Base-by-base conservation (phyloP, 2,113 vertebrate species). In the Clarias gariepinus region DNA sequence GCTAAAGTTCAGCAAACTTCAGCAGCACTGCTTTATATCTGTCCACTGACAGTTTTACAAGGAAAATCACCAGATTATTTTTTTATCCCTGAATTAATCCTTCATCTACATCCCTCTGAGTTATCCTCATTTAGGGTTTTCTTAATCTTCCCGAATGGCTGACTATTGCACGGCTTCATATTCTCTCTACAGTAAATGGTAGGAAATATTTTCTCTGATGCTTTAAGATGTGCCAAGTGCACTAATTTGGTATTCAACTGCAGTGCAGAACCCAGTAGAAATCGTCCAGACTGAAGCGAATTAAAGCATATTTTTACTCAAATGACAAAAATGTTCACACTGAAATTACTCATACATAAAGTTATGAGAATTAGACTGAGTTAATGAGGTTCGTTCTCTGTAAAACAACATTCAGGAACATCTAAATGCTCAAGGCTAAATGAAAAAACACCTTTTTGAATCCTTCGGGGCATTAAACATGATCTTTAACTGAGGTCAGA, bases 71-170 rank as follows among this genome's bases (percentile, higher is more conserved):
- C 7, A 16, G 4, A 2, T 33, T 69, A 15, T 33, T 69, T 33
- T 68, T 33, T 58, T 18, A 58, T 58, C 36, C 33, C 69, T 4
- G 3, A 8, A 76, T 9, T 47, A 74, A 74, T 52, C 71, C 11
- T 76, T 76, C 71, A 52, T 23, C 8, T 76, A 25, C 13, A 52
- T 4, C 71, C 71, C 41, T 41, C 41, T 25, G 52, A 52, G 10
- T 52, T 76, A 21, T 21, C 71, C 71, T 76, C 36, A 52, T 0
- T 2, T 76, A 25, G 71, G 71, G 11, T n/a, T 76, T 52, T 25
- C 71, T 25, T 74, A 47, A 74, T 74, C 71, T 74, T n/a, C 47
- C 52, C 52, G 9, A 78, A n/a, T 78, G 74, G 28, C 55, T 78
- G 74, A 28, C 55, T 78, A 55, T 16, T 55, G 28, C 28, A 28